Evolutionary conservation across 2,888 invertebrate genomes (phyloP).

Genomic region (Acleris laterana): DNA sequence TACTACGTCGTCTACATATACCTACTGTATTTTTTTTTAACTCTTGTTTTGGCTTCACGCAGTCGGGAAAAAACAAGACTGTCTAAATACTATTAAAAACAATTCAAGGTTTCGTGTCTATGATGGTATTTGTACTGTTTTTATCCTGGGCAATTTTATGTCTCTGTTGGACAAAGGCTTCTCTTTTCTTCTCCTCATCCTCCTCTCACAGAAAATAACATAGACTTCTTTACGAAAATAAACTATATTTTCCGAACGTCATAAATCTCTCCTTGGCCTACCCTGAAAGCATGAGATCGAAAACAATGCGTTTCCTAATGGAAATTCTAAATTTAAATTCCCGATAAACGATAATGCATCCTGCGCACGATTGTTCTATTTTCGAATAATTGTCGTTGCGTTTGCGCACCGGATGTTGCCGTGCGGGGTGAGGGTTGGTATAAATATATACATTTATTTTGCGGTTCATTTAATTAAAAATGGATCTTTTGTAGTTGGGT

Average conservation of each 20-base stretch:
- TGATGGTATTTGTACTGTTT: no score
- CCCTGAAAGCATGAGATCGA: slow-evolving; percentile 13
- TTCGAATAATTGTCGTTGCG: slow-evolving; percentile 39
- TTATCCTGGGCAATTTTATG: no score
- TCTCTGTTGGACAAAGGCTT: no score
- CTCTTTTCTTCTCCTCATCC: no score
- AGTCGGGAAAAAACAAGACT: no score
- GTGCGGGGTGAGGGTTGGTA: slow-evolving; percentile 18
- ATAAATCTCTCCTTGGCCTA: slow-evolving; percentile 29
- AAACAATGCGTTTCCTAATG: slow-evolving; percentile 34
- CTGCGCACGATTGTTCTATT: slow-evolving; percentile 37
- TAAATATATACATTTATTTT: slow-evolving; percentile 2
- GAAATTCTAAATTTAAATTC: slow-evolving; percentile 38
- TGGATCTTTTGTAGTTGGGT: not conserved
- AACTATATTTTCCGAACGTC: not conserved
- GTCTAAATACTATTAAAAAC: no score
- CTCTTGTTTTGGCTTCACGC: no score
- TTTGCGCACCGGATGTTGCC: slow-evolving; percentile 24
- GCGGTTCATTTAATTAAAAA: not conserved
- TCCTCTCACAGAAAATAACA: no score
- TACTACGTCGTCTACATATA: no score
- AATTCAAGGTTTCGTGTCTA: no score
- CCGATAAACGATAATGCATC: slow-evolving; percentile 41
- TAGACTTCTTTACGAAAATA: no score
- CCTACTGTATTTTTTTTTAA: no score